phyloP scores from a whole-genome alignment of 2,113 vertebrate species.

The Procapra przewalskii region DNA sequence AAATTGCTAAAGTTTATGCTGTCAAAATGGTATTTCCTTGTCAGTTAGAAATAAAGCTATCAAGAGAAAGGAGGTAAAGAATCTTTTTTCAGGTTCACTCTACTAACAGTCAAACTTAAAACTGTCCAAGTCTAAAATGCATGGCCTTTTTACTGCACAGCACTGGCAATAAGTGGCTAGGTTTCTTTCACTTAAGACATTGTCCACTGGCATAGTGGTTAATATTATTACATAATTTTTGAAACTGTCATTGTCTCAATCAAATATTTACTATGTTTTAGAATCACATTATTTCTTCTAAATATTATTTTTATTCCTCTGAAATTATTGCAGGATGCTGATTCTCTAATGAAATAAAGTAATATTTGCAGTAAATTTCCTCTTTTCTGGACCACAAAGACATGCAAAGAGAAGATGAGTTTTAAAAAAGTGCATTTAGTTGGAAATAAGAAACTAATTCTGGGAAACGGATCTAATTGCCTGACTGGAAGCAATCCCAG shows the following conservation, averaged over 20 bases:
- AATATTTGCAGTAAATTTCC: constrained; percentile 27
- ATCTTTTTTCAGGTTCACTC: not conserved
- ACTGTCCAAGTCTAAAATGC: not conserved
- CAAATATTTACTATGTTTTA: not conserved
- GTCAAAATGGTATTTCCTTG: not conserved
- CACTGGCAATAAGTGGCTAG: not conserved
- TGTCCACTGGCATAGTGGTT: not conserved
- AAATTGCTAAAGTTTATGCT: not conserved
- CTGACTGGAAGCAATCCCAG: constrained; percentile 62
- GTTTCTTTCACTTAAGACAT: not conserved
- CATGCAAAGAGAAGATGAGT: not conserved
- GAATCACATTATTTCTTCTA: not conserved
- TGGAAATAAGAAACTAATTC: constrained; percentile 53
- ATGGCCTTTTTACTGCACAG: not conserved
- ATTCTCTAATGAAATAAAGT: constrained; percentile 29
- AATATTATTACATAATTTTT: not conserved
- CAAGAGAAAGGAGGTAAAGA: not conserved
- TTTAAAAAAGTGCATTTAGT: not conserved
- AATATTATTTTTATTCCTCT: constrained; percentile 6
- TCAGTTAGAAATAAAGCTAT: not conserved
- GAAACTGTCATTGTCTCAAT: not conserved
- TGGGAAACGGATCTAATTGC: constrained; percentile 62
- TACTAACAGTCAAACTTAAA: not conserved
- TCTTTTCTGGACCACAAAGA: constrained; percentile 20
- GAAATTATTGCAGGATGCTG: not conserved